Conservation (phyloP, 2,888 invertebrate species). For the Drosophila nigricruria region DNA sequence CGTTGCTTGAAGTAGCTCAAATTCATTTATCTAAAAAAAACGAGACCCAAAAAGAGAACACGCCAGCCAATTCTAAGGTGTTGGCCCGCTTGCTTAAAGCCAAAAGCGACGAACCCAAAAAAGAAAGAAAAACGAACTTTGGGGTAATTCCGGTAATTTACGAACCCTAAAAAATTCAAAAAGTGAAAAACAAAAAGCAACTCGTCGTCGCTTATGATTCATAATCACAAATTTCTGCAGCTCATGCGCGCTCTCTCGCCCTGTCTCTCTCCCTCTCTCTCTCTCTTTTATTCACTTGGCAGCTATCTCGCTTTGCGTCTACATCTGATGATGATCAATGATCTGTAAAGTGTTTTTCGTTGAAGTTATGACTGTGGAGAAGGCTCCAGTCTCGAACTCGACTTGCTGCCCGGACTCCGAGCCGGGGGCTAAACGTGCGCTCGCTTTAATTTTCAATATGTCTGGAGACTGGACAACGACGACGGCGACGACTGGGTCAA, state of each 20-base stretch:
- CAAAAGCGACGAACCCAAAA: conserved; percentile 35
- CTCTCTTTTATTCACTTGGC: conserved; percentile 3
- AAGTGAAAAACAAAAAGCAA: conserved; percentile 29
- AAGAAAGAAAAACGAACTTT: conserved; percentile 41
- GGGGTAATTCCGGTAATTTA: conserved; percentile 80
- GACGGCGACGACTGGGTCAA: conserved; percentile 63
- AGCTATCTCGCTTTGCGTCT: conserved; percentile 24
- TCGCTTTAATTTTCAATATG: conserved; percentile 79
- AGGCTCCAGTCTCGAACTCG: conserved; percentile 28
- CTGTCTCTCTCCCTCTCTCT: conserved; percentile 12
- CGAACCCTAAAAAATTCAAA: conserved; percentile 41
- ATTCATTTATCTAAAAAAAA: conserved; percentile 76
- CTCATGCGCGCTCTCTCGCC: conserved; percentile 14
- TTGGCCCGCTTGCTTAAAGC: conserved; percentile 64
- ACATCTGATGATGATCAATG: conserved; percentile 81
- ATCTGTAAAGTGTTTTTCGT: conserved; percentile 79
- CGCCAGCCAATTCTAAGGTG: conserved; percentile 70
- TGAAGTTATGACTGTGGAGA: conserved; percentile 55
- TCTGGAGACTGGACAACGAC: conserved; percentile 49
- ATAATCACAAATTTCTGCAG: conserved; percentile 70
- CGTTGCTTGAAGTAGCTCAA: conserved; percentile 73
- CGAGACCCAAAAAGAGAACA: conserved; percentile 63
- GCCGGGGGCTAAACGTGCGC: conserved; percentile 75
- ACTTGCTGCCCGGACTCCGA: conserved; percentile 6
- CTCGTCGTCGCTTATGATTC: conserved; percentile 70